Base-by-base conservation (phyloP, 1,140 invertebrate species). In the Cydia fagiglandana region DNA sequence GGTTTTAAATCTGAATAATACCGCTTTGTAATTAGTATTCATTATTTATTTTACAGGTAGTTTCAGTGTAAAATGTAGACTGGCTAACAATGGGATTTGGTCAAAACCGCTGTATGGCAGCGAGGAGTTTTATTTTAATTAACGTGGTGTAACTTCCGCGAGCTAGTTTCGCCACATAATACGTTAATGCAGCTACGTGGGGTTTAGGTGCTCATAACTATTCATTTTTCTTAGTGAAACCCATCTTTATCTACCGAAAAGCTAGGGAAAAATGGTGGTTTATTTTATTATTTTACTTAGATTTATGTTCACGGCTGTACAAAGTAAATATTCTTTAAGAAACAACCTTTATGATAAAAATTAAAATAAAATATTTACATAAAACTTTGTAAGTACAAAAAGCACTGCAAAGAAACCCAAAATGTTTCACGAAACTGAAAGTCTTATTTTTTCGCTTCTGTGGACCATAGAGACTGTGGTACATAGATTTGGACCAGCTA, bases 161-260 rank as follows among this genome's bases (percentile, higher is more conserved):
- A 70, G 66, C 13, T 41, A 70, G 66, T 68, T 68, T 34, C 17
- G 9, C 12, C 28, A 41, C 66, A 45, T 41, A 70, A 70, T 70
- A 38, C 34, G 45, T 70, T 70, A 41, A 70, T 70, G 66, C 66
- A 38, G 66, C 34, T 70, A 10, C 7, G 66, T 70, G 64, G 64
- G 24, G 38, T 68, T 68, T 34, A 12, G n/a, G 66, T 17, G 30
- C 66, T 38, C 66, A 17, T 70, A 70, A 41, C 34, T 70, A 38
- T 66, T 70, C 66, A 70, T 70, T 70, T 45, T 70, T 70, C 66
- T 70, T 70, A 34, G 66, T 41, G 66, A 70, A 70, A 70, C 34
- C 12, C 34, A 45, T 70, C 45, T 38, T 70, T 61, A 61, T 61
- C 20, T 6, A 61, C 56, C 9, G 10, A 24, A 61, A 61, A 24